Evolutionary conservation across 2,797 vertebrate species (phyloP).

Genomic region (Liparis tanakae): DNA sequence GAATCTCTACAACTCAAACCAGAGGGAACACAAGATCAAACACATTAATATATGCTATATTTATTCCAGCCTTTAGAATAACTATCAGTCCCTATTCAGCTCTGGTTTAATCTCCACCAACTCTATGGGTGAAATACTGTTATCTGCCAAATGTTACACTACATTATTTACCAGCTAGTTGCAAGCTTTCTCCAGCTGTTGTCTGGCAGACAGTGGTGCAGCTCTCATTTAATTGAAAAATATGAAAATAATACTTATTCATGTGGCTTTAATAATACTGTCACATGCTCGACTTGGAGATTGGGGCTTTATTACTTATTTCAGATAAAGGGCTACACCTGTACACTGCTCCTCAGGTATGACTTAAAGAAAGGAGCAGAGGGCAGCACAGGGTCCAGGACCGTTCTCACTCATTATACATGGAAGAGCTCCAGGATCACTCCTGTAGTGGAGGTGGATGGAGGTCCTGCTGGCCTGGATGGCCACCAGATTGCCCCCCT

Average conservation of each 20-base stretch:
- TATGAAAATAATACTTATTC: background rate
- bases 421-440: too few species aligned
- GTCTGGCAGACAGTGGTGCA: too few species aligned
- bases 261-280: background rate
- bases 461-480: too few species aligned
- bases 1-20: background rate
- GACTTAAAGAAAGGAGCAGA: conserved; percentile 74
- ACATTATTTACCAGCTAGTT: background rate
- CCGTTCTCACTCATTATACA: conserved; percentile 83
- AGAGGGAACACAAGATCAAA: background rate
- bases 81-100: background rate
- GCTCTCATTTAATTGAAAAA: too few species aligned
- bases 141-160: background rate
- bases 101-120: background rate
- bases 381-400: conserved; percentile 82
- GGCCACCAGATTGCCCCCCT: conserved; percentile 91
- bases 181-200: too few species aligned
- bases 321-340: too few species aligned
- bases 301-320: background rate
- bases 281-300: background rate
- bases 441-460: too few species aligned
- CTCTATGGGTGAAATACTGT: background rate
- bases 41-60: too few species aligned
- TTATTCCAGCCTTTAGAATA: background rate
- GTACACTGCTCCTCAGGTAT: too few species aligned